Evolutionary conservation across 2,888 invertebrate species (phyloP), one percentile per base, ranked within the genome.

Genomic region (Theretra japonica): DNA sequence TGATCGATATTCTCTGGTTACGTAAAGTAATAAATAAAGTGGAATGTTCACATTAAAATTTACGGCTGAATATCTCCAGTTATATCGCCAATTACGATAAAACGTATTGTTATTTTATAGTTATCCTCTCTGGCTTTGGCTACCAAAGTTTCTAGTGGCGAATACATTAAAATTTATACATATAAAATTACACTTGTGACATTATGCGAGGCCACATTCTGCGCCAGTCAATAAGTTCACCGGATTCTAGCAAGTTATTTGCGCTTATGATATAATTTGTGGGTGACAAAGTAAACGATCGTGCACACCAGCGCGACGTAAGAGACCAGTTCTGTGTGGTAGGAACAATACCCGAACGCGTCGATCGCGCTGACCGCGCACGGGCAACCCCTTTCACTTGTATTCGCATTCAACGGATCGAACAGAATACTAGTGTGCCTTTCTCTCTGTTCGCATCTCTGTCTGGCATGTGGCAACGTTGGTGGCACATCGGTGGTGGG

Each of bases 351-450:
- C 84, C 84, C 81, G 82, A 84, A 86, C 85, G 86, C 84, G 82
- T 81, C 81, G 78, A 82, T 84, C 83, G 84, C 87, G 86, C 86
- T 91, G 90, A 90, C 90, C 91, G 91, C 86, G 86, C 87, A 86
- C 84, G 86, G 87, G 88, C 91, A 88, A 92, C 93, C 94, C 94
- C 94, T 94, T 94, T 94, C 94, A 94, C 94, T 94, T 92, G 88
- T 90, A 87, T 89, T 91, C 88, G 88, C 88, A 87, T 88, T 88
- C 83, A 90, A 82, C 88, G 91, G 88, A 91, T 90, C 88, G 90
- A 90, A 91, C 87, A 89, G 88, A 92, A 91, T 92, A 87, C 86
- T 80, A 80, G 84, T 81, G 87, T 87, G 93, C 94, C 94, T 94
- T 94, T 94, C 94, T 93, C 94, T 89, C 86, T 92, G 84, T 92